phyloP scores from a whole-genome alignment of 2,113 vertebrate species.

The Emydocephalus ijimae region DNA sequence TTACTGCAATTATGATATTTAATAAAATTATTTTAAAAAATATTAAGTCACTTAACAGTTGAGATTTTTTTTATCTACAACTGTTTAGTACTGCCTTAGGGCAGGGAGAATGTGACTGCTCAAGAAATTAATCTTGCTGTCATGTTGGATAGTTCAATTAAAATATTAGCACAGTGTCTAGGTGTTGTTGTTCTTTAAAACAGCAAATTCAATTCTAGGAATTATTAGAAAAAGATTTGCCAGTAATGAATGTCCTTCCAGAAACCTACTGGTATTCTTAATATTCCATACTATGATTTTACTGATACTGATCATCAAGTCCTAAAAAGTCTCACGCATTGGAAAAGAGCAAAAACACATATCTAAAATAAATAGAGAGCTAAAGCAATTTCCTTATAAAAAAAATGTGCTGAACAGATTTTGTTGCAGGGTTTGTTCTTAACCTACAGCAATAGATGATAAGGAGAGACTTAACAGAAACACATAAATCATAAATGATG shows the following conservation, averaged over 20 bases:
- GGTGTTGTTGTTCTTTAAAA: not conserved
- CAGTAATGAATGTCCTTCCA: not conserved
- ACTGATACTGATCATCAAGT: not conserved
- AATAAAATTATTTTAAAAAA: no score
- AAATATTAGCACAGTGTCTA: not conserved
- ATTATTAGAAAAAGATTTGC: not conserved
- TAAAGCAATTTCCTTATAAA: not conserved
- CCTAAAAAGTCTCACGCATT: not conserved
- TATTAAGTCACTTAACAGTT: not conserved
- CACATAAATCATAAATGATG: not conserved
- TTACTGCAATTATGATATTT: no score
- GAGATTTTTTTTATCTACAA: not conserved
- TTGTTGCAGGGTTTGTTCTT: not conserved
- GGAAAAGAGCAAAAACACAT: not conserved
- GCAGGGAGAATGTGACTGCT: not conserved
- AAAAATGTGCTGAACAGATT: not conserved
- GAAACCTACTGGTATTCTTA: not conserved
- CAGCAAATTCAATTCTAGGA: not conserved
- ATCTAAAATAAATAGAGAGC: not conserved
- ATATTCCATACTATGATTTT: not conserved
- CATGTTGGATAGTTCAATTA: not conserved
- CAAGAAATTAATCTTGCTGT: not conserved
- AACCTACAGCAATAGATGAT: not conserved
- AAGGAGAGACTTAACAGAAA: not conserved
- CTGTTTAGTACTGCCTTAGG: not conserved